These are phyloP conservation scores for Xanthia icteritia DNA, from an alignment of 2,888 invertebrate genomes.

Conservation along the genomic window DNA sequence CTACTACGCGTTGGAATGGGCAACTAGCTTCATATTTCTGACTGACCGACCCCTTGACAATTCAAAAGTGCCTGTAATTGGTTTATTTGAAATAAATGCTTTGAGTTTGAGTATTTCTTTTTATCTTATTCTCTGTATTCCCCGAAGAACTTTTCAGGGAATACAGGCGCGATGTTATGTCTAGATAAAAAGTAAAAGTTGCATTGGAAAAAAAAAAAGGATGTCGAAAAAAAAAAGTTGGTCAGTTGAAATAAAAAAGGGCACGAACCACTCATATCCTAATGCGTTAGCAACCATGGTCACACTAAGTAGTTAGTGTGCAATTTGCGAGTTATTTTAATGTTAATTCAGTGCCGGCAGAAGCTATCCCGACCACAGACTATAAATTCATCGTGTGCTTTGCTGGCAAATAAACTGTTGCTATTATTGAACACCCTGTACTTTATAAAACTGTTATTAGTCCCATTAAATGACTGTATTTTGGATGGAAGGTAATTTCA, in stretches of 20 bases:
- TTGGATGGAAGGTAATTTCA: constrained; percentile 6
- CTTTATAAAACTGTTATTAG: constrained; percentile 45
- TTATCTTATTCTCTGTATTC: no score
- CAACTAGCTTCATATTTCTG: no score
- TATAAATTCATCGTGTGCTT: constrained; percentile 66
- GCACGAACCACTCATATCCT: constrained; percentile 31
- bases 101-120: no score
- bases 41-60: no score
- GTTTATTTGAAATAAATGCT: no score
- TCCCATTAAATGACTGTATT: constrained; percentile 14
- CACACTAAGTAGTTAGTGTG: constrained; percentile 69
- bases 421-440: constrained; percentile 54
- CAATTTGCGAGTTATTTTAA: constrained; percentile 78
- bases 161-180: no score
- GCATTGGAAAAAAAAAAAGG: not conserved
- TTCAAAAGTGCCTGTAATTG: no score
- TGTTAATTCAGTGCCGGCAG: constrained; percentile 71
- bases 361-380: constrained; percentile 61
- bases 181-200: no score
- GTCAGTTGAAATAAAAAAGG: not conserved
- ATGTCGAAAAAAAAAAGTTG: not conserved
- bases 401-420: constrained; percentile 61
- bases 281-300: constrained; percentile 47
- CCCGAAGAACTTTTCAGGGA: no score
- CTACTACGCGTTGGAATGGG: no score